A percentile compares a stretch with the other conserved stretches of the same genome.
Conservation (phyloP, 1,140 invertebrate genomes). For the Brachionus angularis region DNA sequence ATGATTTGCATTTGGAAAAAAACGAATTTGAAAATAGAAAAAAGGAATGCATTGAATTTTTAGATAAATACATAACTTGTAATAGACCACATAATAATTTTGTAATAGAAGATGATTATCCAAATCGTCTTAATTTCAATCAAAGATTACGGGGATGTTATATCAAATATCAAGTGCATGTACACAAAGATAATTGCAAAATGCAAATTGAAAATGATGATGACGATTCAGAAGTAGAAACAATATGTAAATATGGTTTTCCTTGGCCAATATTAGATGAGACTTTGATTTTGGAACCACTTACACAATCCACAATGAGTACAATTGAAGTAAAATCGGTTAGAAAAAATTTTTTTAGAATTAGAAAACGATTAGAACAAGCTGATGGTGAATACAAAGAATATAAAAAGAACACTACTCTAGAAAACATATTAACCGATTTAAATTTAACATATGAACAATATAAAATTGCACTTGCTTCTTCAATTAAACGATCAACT, state of each 20-base stretch:
- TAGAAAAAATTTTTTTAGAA: not conserved
- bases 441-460: not conserved
- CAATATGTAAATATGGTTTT: constrained; percentile 11
- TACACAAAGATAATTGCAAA: not conserved
- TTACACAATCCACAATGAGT: too few species aligned
- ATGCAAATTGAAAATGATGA: not conserved
- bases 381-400: not conserved
- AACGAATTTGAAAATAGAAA: not conserved
- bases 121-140: not conserved
- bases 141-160: too few species aligned
- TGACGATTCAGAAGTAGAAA: too few species aligned
- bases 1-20: too few species aligned
- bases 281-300: not conserved
- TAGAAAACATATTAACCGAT: not conserved
- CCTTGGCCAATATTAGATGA: not conserved
- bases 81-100: not conserved
- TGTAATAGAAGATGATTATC: not conserved
- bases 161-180: not conserved
- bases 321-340: not conserved
- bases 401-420: not conserved
- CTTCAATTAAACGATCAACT: not conserved
- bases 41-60: not conserved
- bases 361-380: not conserved
- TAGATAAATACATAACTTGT: not conserved
- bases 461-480: not conserved